Percentiles rank a stretch among this genome's conserved stretches.
phyloP scores from a whole-genome alignment of 2,797 vertebrate species.

The Natrix natrix region DNA sequence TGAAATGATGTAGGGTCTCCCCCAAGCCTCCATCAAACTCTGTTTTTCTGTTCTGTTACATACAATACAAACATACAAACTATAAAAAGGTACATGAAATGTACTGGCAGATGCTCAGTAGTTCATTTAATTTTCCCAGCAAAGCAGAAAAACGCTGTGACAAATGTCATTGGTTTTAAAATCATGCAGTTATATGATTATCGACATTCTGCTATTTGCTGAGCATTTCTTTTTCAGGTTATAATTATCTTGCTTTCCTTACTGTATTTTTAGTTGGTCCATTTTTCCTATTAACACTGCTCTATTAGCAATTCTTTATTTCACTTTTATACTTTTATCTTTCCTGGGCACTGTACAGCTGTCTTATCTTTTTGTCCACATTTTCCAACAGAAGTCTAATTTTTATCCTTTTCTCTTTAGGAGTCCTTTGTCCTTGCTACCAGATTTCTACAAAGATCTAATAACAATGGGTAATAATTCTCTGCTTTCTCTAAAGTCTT shows the following conservation, averaged over 20 bases:
- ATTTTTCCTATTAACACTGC: background rate
- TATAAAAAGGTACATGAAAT: background rate
- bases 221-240: background rate
- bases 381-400: background rate
- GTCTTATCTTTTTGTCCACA: background rate
- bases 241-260: background rate
- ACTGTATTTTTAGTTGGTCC: background rate
- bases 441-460: background rate
- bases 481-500: background rate
- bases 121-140: background rate
- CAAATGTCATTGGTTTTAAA: background rate
- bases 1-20: background rate
- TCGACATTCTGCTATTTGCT: background rate
- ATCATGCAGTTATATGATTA: background rate
- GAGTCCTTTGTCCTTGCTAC: background rate
- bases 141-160: background rate
- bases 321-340: background rate
- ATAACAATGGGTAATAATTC: background rate
- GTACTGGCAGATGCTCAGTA: background rate
- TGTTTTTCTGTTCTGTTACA: background rate
- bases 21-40: background rate
- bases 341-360: background rate
- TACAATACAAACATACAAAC: background rate
- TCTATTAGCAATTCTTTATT: background rate
- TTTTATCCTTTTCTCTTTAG: fast-evolving